Evolutionary conservation across 2,797 vertebrate genomes (phyloP).

Genomic region (Myotis pilosus): DNA sequence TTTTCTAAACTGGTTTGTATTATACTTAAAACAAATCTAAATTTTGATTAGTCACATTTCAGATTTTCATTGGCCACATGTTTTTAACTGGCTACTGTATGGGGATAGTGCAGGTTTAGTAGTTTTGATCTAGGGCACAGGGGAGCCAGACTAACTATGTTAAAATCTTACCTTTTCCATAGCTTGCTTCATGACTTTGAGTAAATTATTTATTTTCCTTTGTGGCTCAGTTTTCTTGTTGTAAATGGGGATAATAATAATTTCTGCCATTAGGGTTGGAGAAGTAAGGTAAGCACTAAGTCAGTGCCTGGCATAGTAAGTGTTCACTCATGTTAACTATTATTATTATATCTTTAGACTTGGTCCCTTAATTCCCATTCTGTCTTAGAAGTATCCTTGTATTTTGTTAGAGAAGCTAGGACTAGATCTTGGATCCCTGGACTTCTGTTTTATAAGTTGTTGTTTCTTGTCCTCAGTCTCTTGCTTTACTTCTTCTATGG

Average conservation of each 20-base stretch:
- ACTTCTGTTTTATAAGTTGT: neutral
- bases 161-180: neutral
- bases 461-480: neutral
- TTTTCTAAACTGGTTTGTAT: neutral
- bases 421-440: neutral
- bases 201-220: neutral
- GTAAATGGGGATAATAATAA: neutral
- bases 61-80: neutral
- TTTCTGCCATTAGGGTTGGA: neutral
- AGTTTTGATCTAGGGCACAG: neutral
- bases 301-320: neutral
- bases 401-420: neutral
- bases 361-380: neutral
- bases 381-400: neutral
- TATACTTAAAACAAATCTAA: neutral
- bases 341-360: neutral
- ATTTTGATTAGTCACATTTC: neutral
- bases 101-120: neutral
- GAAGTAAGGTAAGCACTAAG: neutral
- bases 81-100: neutral
- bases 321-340: neutral
- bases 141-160: neutral
- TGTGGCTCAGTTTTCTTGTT: neutral
- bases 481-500: neutral
- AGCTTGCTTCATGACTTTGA: neutral